These are phyloP conservation scores for Mohoua ochrocephala DNA, from an alignment of 2,113 vertebrate species.

Conservation along the genomic window DNA sequence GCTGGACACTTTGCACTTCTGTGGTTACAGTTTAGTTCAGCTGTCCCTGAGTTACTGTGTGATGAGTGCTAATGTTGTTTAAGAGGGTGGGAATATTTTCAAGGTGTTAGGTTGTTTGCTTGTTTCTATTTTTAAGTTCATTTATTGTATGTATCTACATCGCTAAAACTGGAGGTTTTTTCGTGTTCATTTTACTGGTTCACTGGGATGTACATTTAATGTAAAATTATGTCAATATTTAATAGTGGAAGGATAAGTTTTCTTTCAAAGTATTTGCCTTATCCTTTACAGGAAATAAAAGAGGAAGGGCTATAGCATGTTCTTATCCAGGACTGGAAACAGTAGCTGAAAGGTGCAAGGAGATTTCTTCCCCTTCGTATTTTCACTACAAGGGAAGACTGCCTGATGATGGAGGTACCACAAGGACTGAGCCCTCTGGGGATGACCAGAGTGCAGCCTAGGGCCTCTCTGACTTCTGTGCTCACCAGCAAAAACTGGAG, in stretches of 20 bases:
- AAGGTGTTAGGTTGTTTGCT: background rate
- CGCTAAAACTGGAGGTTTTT: fast-evolving
- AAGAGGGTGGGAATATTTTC: background rate
- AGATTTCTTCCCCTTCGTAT: background rate
- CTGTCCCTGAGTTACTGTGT: background rate
- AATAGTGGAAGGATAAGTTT: background rate
- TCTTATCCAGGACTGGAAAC: background rate
- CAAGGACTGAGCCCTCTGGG: background rate
- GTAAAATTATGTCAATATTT: background rate
- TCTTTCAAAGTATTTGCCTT: background rate
- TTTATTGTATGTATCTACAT: background rate
- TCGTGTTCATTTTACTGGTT: background rate
- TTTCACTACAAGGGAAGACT: background rate
- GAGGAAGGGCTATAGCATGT: background rate
- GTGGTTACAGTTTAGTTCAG: background rate
- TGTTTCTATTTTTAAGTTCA: background rate
- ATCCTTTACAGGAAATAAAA: background rate
- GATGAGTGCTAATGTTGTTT: background rate
- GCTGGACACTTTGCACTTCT: background rate
- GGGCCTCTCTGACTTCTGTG: background rate
- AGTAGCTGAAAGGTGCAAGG: background rate
- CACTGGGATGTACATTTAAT: background rate
- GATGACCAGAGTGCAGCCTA: background rate
- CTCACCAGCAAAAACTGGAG: background rate
- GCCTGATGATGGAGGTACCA: background rate